Base-by-base conservation (phyloP, 2,113 vertebrate genomes). In the Neoarius graeffei region DNA sequence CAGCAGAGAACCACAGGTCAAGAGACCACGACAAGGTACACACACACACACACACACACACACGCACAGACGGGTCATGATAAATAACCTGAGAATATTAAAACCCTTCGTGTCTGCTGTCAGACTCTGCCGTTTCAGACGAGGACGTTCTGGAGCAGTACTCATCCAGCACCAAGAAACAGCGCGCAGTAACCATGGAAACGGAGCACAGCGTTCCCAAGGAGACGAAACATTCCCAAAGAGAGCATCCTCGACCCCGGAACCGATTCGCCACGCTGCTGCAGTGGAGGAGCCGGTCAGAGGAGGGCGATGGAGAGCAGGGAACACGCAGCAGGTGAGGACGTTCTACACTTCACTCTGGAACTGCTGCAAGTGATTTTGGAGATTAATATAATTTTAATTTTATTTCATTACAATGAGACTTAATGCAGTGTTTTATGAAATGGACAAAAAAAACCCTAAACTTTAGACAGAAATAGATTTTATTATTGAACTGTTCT, bases 91-190 rank as follows among this genome's bases (percentile, higher is more conserved):
- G 42, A 30, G 25, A 54, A 27, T 50, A n/a, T 67, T 27, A 10
- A 27, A 17, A 42, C 9, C 59, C 27, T 57, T 66, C 25, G 57
- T 19, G 13, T 69, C 54, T 48, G 19, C 2, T 20, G 4, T 30
- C 81, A 96, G 96, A 94, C 92, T 94, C 95, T 8, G 91, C 93
- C 35, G 11, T 96, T 5, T 95, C 96, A 0, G 97, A 99, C 86
- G 95, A 96, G 77, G 97, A 98, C 9, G 90, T 99, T n/a, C 90
- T 99, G 87, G 94, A 90, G 83, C 97, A 97, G 87, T 99, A 99
- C 91, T 95, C 95, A 0, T 90, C 93, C 89, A 93, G 87, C 80
- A 83, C 91, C 42, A 99, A 99, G 94, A 96, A 96, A 90, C 35
- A 14, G 57, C 35, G 87, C 67, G 50, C 48, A 54, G 84, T 91